Evolutionary conservation across 2,888 invertebrate genomes (phyloP).

Genomic region (Sarcophaga variegata): DNA sequence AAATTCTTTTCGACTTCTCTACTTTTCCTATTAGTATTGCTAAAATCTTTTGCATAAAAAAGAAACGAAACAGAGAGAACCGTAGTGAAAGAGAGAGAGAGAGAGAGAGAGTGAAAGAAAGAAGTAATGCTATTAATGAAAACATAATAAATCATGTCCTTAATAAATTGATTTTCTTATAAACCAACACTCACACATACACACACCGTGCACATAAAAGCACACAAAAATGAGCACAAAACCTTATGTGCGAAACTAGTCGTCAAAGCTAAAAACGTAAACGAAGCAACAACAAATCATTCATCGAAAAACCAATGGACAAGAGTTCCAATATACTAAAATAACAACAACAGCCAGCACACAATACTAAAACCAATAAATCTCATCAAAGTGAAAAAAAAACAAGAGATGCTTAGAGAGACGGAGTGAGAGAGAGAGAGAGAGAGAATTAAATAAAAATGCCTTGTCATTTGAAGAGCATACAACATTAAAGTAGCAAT

Average conservation of each 20-base stretch:
- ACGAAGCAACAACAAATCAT: slow-evolving; percentile 22
- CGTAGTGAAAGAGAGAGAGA: neutral
- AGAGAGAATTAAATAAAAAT: slow-evolving; percentile 27
- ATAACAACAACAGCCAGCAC: neutral
- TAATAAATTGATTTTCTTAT: slow-evolving; percentile 64
- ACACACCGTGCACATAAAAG: slow-evolving; percentile 26
- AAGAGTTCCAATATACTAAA: slow-evolving; percentile 17
- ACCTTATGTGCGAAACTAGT: too few species aligned
- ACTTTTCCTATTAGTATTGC: too few species aligned
- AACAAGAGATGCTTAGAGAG: neutral
- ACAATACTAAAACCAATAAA: slow-evolving; percentile 52
- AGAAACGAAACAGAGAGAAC: neutral
- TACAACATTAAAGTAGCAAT: slow-evolving; percentile 9
- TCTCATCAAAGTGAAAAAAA: slow-evolving; percentile 25
- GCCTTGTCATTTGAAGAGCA: slow-evolving; percentile 50
- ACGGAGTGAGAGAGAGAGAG: neutral
- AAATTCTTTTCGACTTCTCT: too few species aligned
- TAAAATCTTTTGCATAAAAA: neutral
- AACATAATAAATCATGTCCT: slow-evolving; percentile 62
- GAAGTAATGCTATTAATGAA: neutral
- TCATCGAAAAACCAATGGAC: slow-evolving; percentile 36
- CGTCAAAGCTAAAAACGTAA: neutral
- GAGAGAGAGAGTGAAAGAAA: neutral
- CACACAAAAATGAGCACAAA: slow-evolving; percentile 9
- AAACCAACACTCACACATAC: neutral